Percentiles rank a stretch among this genome's conserved stretches.
These are phyloP conservation scores for Ophonus ardosiacus DNA, from an alignment of 2,888 invertebrate species.

Conservation along the genomic window DNA sequence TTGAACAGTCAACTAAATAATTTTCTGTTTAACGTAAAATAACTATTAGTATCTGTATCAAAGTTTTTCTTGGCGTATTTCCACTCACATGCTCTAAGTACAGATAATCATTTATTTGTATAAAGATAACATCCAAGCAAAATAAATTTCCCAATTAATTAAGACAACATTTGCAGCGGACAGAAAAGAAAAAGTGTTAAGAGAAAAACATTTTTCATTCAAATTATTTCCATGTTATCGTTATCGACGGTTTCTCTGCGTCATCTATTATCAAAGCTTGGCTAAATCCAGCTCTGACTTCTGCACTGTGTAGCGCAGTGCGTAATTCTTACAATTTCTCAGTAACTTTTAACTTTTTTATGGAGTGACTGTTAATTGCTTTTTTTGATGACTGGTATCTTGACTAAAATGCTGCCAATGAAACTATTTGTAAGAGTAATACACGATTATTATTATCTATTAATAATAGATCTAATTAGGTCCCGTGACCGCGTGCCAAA, in stretches of 20 bases:
- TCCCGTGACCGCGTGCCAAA: no score
- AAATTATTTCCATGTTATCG: neutral
- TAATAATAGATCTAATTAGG: no score
- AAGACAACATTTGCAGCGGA: neutral
- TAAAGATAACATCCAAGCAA: conserved; percentile 19
- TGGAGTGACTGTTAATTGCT: neutral
- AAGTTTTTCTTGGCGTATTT: conserved; percentile 25
- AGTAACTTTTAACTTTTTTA: neutral
- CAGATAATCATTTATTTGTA: conserved; percentile 24
- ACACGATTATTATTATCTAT: no score
- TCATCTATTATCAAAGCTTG: neutral
- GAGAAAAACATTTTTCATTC: neutral
- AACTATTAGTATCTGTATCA: neutral
- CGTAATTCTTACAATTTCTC: neutral
- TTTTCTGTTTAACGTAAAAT: neutral
- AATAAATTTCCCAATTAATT: conserved; percentile 20
- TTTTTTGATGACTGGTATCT: no score
- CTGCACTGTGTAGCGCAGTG: neutral
- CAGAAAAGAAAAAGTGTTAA: neutral
- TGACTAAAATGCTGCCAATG: no score
- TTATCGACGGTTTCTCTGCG: neutral
- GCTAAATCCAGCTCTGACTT: neutral
- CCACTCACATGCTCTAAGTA: conserved; percentile 9
- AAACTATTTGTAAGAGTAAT: no score
- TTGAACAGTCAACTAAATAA: neutral